Percentiles rank a stretch among this genome's conserved stretches.
Conservation (phyloP, 1,140 invertebrate species). For the Sarcophaga bullata region DNA sequence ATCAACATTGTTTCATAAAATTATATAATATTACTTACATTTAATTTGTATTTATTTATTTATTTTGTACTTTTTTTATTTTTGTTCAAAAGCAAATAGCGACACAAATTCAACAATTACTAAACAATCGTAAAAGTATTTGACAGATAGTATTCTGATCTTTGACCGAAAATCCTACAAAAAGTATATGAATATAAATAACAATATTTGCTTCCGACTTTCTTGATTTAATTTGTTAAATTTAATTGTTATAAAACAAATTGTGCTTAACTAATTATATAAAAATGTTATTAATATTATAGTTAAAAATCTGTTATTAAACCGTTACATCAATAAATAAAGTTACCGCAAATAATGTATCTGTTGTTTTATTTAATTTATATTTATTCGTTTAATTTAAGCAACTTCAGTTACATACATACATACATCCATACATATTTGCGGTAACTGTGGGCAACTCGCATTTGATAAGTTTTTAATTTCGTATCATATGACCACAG, state of each 20-base stretch:
- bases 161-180: not conserved
- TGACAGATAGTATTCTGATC: not conserved
- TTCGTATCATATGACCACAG: no score
- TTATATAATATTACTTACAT: not conserved
- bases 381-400: conserved; percentile 16
- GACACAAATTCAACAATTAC: conserved; percentile 42
- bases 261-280: conserved; percentile 18
- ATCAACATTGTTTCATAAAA: no score
- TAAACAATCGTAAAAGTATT: conserved; percentile 32
- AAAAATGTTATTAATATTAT: conserved; percentile 28
- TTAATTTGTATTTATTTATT: conserved; percentile 25
- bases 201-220: not conserved
- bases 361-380: conserved; percentile 61
- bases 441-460: conserved; percentile 54
- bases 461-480: not conserved
- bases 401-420: not conserved
- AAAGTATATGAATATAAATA: not conserved
- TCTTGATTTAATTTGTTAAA: conserved; percentile 18
- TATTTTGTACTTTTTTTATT: conserved; percentile 40
- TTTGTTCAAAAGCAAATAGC: conserved; percentile 43
- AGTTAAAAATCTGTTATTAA: conserved; percentile 32
- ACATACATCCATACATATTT: conserved; percentile 48
- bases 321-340: conserved; percentile 47
- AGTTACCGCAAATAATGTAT: conserved; percentile 64
- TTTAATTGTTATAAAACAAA: not conserved